These are phyloP conservation scores for Elachura formosa DNA, from an alignment of 2,113 vertebrate genomes.

Conservation along the genomic window DNA sequence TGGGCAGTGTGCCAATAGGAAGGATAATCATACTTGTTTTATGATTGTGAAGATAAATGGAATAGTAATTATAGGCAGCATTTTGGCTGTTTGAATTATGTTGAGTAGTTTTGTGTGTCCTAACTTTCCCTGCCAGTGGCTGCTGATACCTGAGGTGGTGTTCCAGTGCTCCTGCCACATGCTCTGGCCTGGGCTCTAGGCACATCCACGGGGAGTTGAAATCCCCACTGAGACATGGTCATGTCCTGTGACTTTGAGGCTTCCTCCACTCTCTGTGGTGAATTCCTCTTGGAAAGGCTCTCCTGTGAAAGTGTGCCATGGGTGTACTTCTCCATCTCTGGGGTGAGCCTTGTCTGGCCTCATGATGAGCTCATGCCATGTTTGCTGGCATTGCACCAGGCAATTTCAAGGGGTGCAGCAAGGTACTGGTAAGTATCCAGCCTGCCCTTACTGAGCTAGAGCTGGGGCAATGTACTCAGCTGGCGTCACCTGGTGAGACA, in stretches of 20 bases:
- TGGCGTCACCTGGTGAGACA: not conserved
- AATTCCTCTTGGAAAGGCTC: not conserved
- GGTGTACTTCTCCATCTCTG: not conserved
- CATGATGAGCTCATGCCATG: not conserved
- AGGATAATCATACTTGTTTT: not conserved
- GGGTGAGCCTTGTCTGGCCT: not conserved
- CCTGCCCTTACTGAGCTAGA: not conserved
- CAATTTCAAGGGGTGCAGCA: not conserved
- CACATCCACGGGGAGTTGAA: not conserved
- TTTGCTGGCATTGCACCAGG: not conserved
- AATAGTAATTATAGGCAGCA: not conserved
- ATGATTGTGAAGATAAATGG: not conserved
- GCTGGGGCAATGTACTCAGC: not conserved
- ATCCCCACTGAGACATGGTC: rapidly evolving
- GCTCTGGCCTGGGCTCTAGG: not conserved
- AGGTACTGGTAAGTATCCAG: not conserved
- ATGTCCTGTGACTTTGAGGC: not conserved
- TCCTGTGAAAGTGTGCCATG: not conserved
- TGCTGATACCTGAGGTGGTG: not conserved
- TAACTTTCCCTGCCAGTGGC: not conserved
- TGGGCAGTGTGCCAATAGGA: not conserved
- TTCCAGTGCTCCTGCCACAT: rapidly evolving
- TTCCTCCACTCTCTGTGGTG: not conserved
- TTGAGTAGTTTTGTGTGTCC: rapidly evolving
- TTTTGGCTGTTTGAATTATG: not conserved